A percentile compares a stretch with the other conserved stretches of the same genome.
Conservation (phyloP, 2,888 invertebrate genomes). For the Conchocele bisecta region DNA sequence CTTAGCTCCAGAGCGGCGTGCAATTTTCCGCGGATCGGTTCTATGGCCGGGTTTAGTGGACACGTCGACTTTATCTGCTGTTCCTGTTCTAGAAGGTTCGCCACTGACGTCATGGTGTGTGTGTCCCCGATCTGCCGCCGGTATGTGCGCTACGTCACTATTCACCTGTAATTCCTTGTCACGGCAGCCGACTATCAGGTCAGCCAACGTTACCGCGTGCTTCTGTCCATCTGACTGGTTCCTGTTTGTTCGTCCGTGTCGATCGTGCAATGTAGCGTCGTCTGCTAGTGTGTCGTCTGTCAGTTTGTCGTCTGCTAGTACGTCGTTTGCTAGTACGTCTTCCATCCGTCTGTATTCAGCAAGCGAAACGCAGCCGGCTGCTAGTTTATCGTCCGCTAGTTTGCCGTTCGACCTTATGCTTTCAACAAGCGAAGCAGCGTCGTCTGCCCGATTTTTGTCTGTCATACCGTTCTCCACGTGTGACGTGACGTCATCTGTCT, state of each 20-base stretch:
- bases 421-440: no score
- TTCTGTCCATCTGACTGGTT: neutral
- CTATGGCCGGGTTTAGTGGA: no score
- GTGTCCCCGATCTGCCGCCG: constrained; percentile 44
- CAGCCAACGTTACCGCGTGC: constrained; percentile 20
- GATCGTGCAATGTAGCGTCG: no score
- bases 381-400: neutral
- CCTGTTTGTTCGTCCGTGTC: neutral
- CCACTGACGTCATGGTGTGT: no score
- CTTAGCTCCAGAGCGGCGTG: no score
- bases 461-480: no score
- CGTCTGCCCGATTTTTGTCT: no score
- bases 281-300: neutral
- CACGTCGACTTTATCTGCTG: no score
- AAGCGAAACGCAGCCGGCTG: neutral
- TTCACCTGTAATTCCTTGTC: constrained; percentile 33
- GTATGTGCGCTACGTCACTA: constrained; percentile 33
- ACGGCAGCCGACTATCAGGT: constrained; percentile 39
- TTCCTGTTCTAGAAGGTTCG: no score
- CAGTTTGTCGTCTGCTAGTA: neutral
- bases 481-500: no score
- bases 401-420: neutral
- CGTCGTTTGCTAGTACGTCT: neutral
- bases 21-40: no score
- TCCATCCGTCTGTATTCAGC: neutral